Conservation (phyloP, 2,113 vertebrate genomes). For the Columba janthina region DNA sequence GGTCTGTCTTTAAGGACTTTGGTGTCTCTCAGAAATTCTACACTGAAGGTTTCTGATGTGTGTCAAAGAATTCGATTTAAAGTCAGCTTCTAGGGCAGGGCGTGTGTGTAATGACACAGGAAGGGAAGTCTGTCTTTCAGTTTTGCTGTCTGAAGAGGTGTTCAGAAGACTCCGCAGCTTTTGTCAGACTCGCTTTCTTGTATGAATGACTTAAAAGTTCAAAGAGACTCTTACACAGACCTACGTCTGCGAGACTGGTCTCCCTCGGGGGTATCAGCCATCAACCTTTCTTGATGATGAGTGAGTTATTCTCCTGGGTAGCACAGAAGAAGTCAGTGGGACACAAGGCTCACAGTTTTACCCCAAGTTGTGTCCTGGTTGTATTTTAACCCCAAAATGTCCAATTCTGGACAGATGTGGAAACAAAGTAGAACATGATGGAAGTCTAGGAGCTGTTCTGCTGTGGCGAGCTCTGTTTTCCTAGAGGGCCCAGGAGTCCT, state of each 20-base stretch:
- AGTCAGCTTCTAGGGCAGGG: constrained; percentile 29
- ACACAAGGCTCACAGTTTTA: neutral
- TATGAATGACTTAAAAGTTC: constrained; percentile 48
- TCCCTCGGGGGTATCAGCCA: neutral
- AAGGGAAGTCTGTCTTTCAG: constrained; percentile 56
- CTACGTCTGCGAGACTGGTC: neutral
- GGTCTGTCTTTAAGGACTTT: constrained; percentile 55
- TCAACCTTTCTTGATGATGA: neutral
- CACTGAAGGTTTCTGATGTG: constrained; percentile 56
- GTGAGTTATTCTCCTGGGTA: neutral
- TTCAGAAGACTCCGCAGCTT: constrained; percentile 48
- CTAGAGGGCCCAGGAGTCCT: neutral
- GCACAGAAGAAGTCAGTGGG: neutral
- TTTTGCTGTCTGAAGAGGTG: constrained; percentile 51
- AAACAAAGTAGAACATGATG: neutral
- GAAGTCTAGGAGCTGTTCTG: neutral
- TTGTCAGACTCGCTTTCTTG: constrained; percentile 55
- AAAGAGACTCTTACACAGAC: constrained; percentile 31
- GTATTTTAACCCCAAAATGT: neutral
- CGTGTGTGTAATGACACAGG: constrained; percentile 43
- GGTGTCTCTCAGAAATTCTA: constrained; percentile 62
- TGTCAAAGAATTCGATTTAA: constrained; percentile 57
- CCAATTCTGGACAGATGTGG: neutral
- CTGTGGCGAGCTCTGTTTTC: neutral
- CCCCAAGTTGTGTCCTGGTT: neutral